Conservation (phyloP, 2,113 vertebrate species). For the Argyrosomus japonicus region DNA sequence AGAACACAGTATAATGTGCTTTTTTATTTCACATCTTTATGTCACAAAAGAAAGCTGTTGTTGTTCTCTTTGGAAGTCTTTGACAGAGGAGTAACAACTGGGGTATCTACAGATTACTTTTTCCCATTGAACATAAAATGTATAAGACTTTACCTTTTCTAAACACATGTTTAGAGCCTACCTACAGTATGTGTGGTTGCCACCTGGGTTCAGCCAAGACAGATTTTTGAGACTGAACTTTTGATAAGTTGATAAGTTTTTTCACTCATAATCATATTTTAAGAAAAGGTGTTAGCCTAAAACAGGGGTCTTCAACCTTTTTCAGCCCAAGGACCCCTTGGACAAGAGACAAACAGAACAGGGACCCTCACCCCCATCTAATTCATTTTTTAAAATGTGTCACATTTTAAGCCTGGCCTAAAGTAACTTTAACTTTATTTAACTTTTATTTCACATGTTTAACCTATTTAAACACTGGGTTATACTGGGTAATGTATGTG, state of each 20-base stretch:
- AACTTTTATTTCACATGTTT: too few relatives aligned
- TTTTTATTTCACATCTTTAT: conserved; percentile 45
- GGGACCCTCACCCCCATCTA: too few relatives aligned
- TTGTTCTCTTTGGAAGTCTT: conserved; percentile 28
- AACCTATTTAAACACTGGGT: too few relatives aligned
- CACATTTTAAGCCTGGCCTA: too few relatives aligned
- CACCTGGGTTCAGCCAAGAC: not conserved
- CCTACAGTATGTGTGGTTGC: not conserved
- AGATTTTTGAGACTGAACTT: not conserved
- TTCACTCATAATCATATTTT: not conserved
- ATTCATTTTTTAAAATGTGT: too few relatives aligned
- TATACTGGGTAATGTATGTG: too few relatives aligned
- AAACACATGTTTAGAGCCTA: not conserved
- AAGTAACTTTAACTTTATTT: too few relatives aligned
- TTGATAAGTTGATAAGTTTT: not conserved
- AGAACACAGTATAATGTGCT: conserved; percentile 40
- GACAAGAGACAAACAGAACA: too few relatives aligned
- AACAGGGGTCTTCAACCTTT: too few relatives aligned
- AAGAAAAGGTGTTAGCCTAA: not conserved
- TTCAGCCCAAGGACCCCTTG: too few relatives aligned
- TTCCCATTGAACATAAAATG: not conserved
- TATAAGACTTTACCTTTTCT: not conserved
- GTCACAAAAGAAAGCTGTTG: conserved; percentile 30
- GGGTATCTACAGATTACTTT: not conserved
- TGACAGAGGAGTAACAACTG: conserved; percentile 28